Conservation (phyloP, 2,797 vertebrate species). For the Anguilla anguilla region DNA sequence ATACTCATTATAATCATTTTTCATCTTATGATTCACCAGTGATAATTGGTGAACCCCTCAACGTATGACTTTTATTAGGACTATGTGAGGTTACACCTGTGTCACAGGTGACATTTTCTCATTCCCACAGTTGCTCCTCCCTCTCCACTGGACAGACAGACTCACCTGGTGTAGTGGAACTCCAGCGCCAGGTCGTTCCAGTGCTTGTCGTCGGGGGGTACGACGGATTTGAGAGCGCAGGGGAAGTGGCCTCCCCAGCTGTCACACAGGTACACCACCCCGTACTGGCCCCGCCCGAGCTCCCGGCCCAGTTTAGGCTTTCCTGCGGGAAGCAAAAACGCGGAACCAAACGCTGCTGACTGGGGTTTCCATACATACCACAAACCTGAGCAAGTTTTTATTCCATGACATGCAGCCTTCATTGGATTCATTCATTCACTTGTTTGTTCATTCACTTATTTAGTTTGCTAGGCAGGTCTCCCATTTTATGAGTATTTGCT, state of each 20-base stretch:
- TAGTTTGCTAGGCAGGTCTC: no score
- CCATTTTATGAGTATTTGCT: no score
- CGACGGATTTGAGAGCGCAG: conserved; percentile 94
- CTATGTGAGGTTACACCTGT: neutral
- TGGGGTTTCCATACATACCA: neutral
- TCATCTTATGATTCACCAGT: neutral
- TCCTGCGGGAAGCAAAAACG: conserved; percentile 64
- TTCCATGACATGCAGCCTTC: neutral
- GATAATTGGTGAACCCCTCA: neutral
- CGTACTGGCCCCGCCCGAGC: conserved; percentile 94
- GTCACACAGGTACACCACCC: conserved; percentile 95
- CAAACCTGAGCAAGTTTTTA: neutral
- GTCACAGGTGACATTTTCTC: neutral
- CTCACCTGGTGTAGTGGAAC: conserved; percentile 96
- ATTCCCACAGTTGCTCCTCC: neutral
- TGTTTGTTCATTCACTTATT: no score
- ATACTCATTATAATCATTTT: no score
- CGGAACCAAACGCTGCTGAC: neutral
- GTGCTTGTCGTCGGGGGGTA: conserved; percentile 97
- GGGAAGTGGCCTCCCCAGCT: conserved; percentile 91
- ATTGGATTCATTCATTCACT: neutral
- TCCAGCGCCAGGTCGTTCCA: conserved; percentile 98
- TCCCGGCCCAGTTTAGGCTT: conserved; percentile 93
- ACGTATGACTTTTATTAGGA: neutral
- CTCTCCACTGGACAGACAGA: conserved; percentile 19